These are phyloP conservation scores for Dendroctonus ponderosae DNA, from an alignment of 1,140 invertebrate genomes.

Conservation along the genomic window DNA sequence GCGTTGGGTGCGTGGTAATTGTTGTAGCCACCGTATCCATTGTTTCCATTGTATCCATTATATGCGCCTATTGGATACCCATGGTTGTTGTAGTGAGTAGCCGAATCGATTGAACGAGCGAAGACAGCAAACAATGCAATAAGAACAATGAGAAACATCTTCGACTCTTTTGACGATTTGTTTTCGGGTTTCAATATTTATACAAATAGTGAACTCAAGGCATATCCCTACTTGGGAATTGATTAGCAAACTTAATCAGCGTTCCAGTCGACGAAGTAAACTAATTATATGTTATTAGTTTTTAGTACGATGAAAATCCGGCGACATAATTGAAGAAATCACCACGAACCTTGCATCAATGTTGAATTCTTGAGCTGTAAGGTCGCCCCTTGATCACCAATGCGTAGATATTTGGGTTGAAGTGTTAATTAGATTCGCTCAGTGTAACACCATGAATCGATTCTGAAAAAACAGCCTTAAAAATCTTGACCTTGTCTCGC, in stretches of 20 bases:
- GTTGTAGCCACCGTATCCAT: no score
- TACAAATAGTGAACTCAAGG: no score
- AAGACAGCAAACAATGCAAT: no score
- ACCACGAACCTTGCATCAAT: neutral
- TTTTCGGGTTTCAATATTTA: no score
- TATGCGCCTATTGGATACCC: neutral
- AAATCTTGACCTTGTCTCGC: no score
- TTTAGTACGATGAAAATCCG: neutral
- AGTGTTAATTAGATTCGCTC: neutral
- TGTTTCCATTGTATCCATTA: neutral
- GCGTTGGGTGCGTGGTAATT: neutral
- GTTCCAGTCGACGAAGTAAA: conserved; percentile 1
- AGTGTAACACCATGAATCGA: no score
- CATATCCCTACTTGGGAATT: no score
- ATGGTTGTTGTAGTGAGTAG: neutral
- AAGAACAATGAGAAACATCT: no score
- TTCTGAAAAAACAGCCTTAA: no score
- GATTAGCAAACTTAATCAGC: neutral
- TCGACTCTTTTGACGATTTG: no score
- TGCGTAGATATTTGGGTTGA: neutral
- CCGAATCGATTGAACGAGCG: no score
- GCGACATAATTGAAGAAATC: conserved; percentile 6
- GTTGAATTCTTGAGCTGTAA: neutral
- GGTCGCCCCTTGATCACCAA: neutral
- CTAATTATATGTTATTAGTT: conserved; percentile 12